Conservation (phyloP, 1,140 invertebrate genomes). For the Laodelphax striatellus region DNA sequence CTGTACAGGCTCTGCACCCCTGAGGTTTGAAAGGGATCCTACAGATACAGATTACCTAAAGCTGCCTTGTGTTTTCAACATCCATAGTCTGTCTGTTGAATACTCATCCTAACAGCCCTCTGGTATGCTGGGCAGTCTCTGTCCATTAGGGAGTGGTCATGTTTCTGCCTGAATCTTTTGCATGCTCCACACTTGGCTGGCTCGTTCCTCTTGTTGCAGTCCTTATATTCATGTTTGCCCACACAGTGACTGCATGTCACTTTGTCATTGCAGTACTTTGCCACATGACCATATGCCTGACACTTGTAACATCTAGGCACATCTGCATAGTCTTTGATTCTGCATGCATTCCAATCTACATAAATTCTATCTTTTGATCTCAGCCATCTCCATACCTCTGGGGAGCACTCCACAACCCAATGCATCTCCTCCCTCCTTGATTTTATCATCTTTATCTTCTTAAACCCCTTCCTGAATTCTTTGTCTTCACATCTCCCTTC, state of each 20-base stretch:
- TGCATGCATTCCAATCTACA: background rate
- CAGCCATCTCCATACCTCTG: background rate
- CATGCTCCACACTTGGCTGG: background rate
- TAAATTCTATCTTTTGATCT: background rate
- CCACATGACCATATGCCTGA: constrained; percentile 11
- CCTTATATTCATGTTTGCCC: background rate
- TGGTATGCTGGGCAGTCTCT: background rate
- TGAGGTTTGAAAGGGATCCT: background rate
- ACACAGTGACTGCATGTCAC: background rate
- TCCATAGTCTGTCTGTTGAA: background rate
- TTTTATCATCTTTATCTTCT: background rate
- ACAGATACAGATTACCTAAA: background rate
- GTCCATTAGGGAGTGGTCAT: background rate
- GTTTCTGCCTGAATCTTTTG: background rate
- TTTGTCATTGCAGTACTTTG: constrained; percentile 2
- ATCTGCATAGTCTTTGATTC: constrained; percentile 5
- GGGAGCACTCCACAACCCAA: background rate
- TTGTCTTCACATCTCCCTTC: too few relatives aligned
- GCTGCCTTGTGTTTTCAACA: background rate
- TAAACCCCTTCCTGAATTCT: background rate
- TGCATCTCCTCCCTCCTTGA: background rate
- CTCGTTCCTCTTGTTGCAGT: background rate
- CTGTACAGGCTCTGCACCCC: background rate
- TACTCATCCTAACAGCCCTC: too few relatives aligned
- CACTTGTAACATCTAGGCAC: constrained; percentile 16